phyloP scores from a whole-genome alignment of 1,140 invertebrate genomes.

The Centruroides vittatus region DNA sequence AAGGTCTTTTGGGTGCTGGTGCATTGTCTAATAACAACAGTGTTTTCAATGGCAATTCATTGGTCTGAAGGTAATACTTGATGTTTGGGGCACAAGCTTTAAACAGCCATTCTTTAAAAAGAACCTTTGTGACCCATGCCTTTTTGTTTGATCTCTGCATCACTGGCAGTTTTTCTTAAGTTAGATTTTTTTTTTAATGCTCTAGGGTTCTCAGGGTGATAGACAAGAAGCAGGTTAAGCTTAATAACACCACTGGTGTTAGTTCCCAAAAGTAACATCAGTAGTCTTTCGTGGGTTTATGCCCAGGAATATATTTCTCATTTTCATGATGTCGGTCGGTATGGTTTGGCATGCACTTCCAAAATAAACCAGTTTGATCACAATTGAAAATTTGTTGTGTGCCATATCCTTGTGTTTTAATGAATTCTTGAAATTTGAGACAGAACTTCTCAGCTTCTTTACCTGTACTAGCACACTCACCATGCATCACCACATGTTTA shows the following conservation, averaged over 20 bases:
- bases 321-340: conserved; percentile 15
- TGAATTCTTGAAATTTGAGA: conserved; percentile 1
- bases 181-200: conserved; percentile 23
- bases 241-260: conserved; percentile 6
- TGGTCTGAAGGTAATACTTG: conserved; percentile 10
- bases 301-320: conserved; percentile 4
- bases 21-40: conserved; percentile 19
- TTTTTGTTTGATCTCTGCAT: conserved; percentile 28
- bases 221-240: conserved; percentile 7
- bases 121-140: conserved; percentile 26
- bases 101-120: conserved; percentile 28
- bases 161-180: conserved; percentile 23
- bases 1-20: conserved; percentile 7
- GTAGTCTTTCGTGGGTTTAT: conserved; percentile 3
- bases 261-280: conserved; percentile 6
- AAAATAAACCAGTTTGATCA: conserved; percentile 11
- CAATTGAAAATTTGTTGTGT: conserved; percentile 9
- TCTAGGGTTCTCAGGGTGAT: conserved; percentile 14
- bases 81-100: conserved; percentile 10
- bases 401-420: not conserved
- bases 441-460: not conserved
- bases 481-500: not conserved
- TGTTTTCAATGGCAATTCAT: conserved; percentile 18
- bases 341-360: conserved; percentile 19
- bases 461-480: conserved; percentile 30